Base-by-base conservation (phyloP, 1,140 invertebrate genomes). In the Brachionus asplanchnoidis region DNA sequence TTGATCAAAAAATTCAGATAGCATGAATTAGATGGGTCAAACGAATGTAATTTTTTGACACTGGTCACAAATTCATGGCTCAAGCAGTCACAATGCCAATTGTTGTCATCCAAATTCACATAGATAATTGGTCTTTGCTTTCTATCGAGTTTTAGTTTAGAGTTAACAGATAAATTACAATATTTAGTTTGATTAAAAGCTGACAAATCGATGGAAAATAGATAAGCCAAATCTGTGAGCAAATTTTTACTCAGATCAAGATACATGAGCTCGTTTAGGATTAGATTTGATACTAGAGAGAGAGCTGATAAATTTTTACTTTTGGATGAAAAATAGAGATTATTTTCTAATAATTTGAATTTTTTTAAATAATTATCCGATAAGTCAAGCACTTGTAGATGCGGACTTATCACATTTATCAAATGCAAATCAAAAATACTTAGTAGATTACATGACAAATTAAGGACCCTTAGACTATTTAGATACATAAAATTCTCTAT, bases 31-130 rank as follows among this genome's bases (percentile, higher is more conserved):
- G n/a, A 14, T 11, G 28, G 46, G 11, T 12, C 17, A 26, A 8
- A 8, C 0, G 73, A 8, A 26, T 6, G 26, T 14, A 77, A 26
- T 14, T 28, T 50, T 50, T 28, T 26, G 8, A 77, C 26, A 14
- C 20, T 5, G 8, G 23, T 28, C 7, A 77, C 26, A 9, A 77
- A 77, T 46, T 77, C 73, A 50, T 50, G 28, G 46, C 42, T 50
- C 23, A 77, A 50, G 28, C 73, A 77, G 26, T 77, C 73, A 77
- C 73, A 77, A 46, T 77, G 11, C 73, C 73, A 77, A 14, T 46
- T 50, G n/a, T 77, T 77, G 32, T 50, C 5, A 28, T 53, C 46
- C n/a, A 77, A 77, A 77, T 50, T 50, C 12, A 77, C 40, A 77
- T 77, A 50, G 1, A 77, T 50, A 3, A 77, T 23, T 0, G 73